phyloP scores from a whole-genome alignment of 2,797 vertebrate genomes.

The Apogon talboti region DNA sequence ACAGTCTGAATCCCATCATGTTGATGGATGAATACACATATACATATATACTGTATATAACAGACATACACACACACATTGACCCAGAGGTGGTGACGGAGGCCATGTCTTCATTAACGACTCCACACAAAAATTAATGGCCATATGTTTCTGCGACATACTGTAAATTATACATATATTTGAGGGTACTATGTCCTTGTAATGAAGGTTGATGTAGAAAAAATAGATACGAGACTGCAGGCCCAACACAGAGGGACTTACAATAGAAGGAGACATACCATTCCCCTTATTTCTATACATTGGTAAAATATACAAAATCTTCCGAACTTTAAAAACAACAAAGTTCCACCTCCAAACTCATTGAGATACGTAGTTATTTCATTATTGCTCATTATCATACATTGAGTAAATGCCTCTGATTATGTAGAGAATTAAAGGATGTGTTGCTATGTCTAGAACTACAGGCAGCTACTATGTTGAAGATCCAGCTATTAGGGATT shows the following conservation, averaged over 20 bases:
- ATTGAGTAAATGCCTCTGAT: constrained; percentile 8
- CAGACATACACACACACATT: background rate
- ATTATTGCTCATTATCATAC: background rate
- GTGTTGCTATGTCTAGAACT: constrained; percentile 12
- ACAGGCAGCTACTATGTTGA: constrained; percentile 33
- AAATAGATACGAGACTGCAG: background rate
- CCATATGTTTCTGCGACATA: constrained; percentile 41
- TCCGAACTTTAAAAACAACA: too few species aligned
- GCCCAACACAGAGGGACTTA: background rate
- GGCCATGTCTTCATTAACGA: constrained; percentile 35
- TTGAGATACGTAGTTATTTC: background rate
- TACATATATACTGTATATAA: background rate
- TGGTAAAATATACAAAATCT: too few species aligned
- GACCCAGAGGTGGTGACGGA: constrained; percentile 3
- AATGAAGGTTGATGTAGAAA: constrained; percentile 26
- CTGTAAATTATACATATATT: background rate
- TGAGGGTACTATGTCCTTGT: constrained; percentile 13
- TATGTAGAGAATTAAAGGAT: constrained; percentile 18
- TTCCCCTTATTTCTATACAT: too few species aligned
- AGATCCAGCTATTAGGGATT: constrained; percentile 67
- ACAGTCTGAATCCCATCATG: too few species aligned
- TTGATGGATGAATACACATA: too few species aligned
- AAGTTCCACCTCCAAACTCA: background rate
- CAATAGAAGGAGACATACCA: too few species aligned
- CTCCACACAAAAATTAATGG: constrained; percentile 34